Percentiles rank a stretch among this genome's conserved stretches.
phyloP scores from a whole-genome alignment of 2,797 vertebrate genomes.

The Paratrypauchen microcephalus region DNA sequence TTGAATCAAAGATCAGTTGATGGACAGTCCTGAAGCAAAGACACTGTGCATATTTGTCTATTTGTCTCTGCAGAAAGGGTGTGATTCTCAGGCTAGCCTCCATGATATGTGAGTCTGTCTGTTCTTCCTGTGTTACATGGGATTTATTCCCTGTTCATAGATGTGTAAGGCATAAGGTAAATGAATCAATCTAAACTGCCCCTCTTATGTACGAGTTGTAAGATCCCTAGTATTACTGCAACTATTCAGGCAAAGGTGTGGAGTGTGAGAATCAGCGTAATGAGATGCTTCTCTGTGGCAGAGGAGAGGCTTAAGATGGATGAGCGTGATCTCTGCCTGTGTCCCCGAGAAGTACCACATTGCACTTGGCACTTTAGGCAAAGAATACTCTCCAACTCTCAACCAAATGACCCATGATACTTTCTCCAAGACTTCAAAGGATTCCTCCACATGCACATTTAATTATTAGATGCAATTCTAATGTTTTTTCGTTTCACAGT shows the following conservation, averaged over 20 bases:
- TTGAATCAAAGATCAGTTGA: slow-evolving; percentile 17
- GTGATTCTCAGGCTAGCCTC: too few relatives aligned
- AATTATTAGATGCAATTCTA: slow-evolving; percentile 28
- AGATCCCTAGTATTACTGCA: neutral
- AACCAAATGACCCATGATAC: slow-evolving; percentile 46
- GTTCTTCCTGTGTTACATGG: too few relatives aligned
- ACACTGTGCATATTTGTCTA: neutral
- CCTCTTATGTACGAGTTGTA: neutral
- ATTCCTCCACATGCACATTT: slow-evolving; percentile 31
- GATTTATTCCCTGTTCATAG: too few relatives aligned
- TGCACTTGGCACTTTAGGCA: slow-evolving; percentile 16
- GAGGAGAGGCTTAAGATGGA: slow-evolving; percentile 68
- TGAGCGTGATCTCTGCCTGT: slow-evolving; percentile 61
- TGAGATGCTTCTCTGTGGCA: slow-evolving; percentile 62
- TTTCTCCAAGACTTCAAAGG: slow-evolving; percentile 28
- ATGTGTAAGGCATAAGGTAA: too few relatives aligned
- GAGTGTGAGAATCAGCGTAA: slow-evolving; percentile 63
- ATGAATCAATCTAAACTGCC: too few relatives aligned
- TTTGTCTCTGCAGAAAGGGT: too few relatives aligned
- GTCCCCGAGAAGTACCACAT: slow-evolving; percentile 41
- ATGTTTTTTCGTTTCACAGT: slow-evolving; percentile 31
- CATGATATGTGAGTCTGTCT: neutral
- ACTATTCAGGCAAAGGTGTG: slow-evolving; percentile 43
- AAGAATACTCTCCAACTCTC: slow-evolving; percentile 42
- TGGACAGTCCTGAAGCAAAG: slow-evolving; percentile 2